Evolutionary conservation across 2,888 invertebrate genomes (phyloP), one percentile per base, ranked within the genome.

Genomic region (Seira sanloemensis): DNA sequence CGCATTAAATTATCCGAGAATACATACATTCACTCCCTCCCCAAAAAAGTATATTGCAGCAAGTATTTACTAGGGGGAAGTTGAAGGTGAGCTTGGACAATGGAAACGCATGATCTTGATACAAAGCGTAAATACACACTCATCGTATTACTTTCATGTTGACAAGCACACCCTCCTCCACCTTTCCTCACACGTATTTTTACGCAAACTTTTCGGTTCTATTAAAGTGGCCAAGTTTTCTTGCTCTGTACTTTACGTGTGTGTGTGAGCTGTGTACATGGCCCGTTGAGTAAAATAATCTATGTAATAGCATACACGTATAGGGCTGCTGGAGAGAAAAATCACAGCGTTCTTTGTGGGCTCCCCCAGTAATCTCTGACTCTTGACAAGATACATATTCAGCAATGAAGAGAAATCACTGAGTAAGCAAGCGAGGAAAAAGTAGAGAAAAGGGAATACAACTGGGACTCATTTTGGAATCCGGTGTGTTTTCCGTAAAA

Each of bases 401-500:
- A 21, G 65, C 65, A 74, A 74, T 74, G 79, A 68, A 68, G 74
- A 84, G 75, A 46, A 78, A 58, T 72, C 65, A 73, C 77, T 66
- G 68, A 78, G 72, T 67, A 71, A 66, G 66, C 50, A 72, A 72
- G 71, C 9, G 82, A 71, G 68, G 66, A 72, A 54, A 50, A 67
- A 81, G 81, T 67, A 73, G 54, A 62, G 73, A 46, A 46, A 62
- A 46, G 24, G 80, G 68, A 73, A 77, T 67, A 83, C 76, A 50
- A 67, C 76, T 46, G 76, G 76, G 76, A 76, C 67, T 76, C 66
- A 76, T 76, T 76, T 76, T 76, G 67, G 67, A 76, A 76, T 67
- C 67, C 67, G 76, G 66, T 67, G 67, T 76, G 76, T 66, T 76
- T 67, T 76, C 67, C 65, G 74, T 74, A 74, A 21, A 74, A 74